Base-by-base conservation (phyloP, 1,140 invertebrate genomes). In the Hormaphis cornu region DNA sequence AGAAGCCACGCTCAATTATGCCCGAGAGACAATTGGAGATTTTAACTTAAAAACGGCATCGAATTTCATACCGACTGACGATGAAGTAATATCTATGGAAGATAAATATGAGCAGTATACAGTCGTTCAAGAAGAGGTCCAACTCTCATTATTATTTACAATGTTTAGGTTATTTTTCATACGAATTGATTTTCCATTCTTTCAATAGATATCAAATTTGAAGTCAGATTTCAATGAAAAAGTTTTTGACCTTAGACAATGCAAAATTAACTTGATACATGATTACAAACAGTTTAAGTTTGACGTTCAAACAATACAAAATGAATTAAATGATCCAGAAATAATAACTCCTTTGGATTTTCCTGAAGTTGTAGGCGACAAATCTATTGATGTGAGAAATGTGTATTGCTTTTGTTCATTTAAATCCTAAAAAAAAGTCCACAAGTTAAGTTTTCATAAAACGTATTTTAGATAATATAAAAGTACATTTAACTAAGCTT, bases 91-190 rank as follows among this genome's bases (percentile, higher is more conserved):
- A 26, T 16, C 44, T 6, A 35, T 66, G 44, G 30, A 66, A 50
- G 44, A 50, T 16, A 66, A 66, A 66, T 66, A 26, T 50, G 18
- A 50, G 14, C 26, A 66, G 35, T 66, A 66, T 8, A 8, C 24
- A 22, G 2, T 22, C 1, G 14, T 66, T 22, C 28, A 33, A 48
- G 8, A 66, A 24, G 44, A 66, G 44, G 61, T 66, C n/a, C n/a
- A 10, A 20, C 0, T 66, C n/a, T 46, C 33, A 20, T 16, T 12
- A 33, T 20, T 54, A 6, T 20, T 54, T 5, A 12, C 18, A 53
- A 53, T 33, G 33, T 33, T 30, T n/a, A n/a, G n/a, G n/a, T n/a
- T n/a, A n/a, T n/a, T n/a, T n/a, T n/a, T n/a, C n/a, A n/a, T n/a
- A n/a, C n/a, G n/a, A n/a, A n/a, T n/a, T n/a, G n/a, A n/a, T n/a